Evolutionary conservation across 2,797 vertebrate species (phyloP), one percentile per base, ranked within the genome.

Genomic region (Microctenopoma steveboyesi): DNA sequence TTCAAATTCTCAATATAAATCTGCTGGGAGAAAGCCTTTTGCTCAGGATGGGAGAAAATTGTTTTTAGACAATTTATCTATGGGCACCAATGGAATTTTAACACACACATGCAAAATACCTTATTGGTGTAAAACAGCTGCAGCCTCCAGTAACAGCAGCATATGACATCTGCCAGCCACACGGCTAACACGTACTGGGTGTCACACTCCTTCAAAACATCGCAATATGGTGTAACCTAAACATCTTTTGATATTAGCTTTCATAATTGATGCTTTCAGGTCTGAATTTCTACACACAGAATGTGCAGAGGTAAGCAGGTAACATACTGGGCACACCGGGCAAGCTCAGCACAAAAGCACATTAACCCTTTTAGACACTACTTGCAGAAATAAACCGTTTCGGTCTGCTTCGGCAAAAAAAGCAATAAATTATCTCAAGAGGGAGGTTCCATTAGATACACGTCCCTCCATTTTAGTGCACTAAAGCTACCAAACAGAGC

Each of bases 321-420:
- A 15, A 18, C 46, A 47, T 55, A 28, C 12, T 40, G 35, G 61
- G 69, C 18, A 45, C 58, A 64, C 57, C 47, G 55, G 54, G 33
- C 53, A 3, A 42, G 37, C 50, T 58, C 43, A 62, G 64, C 69
- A 67, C 40, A 74, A 73, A 67, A 7, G 13, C 50, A 51, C 1
- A 39, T 22, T 49, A 35, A 63, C 37, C 33, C 46, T 62, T 52
- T 27, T 67, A 64, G 65, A 78, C 49, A 74, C 63, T 33, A 60
- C 62, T 56, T 72, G 51, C 82, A 78, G 59, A 78, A 74, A 57
- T 15, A 49, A 82, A 87, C 78, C 64, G 67, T 85, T 87, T 79
- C 57, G 28, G 16, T 47, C 22, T 49, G 57, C 46, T 55, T 71
- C 57, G 22, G 67, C 59, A 50, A 51, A 56, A 64, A 56, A 40